Evolutionary conservation across 64 coral and sea anemone species (phyloP).

Genomic region (Anthopleura sola): DNA sequence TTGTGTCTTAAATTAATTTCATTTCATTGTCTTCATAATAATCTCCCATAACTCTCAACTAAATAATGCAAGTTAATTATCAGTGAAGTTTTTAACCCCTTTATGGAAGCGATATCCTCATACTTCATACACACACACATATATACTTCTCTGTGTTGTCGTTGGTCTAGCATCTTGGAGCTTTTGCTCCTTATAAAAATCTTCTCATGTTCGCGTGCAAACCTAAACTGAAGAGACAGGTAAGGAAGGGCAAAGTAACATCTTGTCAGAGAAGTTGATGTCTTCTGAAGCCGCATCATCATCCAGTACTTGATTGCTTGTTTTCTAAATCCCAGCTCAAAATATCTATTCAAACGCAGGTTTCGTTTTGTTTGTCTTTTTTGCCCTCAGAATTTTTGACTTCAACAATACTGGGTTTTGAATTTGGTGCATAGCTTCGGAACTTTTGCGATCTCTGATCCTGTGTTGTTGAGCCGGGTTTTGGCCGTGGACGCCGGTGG

Average conservation of each 20-base stretch:
- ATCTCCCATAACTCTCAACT: not conserved
- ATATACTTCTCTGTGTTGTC: not conserved
- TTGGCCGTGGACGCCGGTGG: constrained; percentile 20
- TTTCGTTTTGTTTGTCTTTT: constrained; percentile 38
- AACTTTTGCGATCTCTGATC: constrained; percentile 42
- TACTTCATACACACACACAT: not conserved
- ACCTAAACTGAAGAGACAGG: not conserved
- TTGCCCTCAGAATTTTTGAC: constrained; percentile 36
- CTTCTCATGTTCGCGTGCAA: no score
- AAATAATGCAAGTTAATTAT: not conserved
- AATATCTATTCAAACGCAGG: constrained; percentile 29
- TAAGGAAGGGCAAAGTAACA: not conserved
- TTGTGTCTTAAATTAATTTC: not conserved
- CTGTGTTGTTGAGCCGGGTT: not conserved
- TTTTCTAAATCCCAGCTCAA: not conserved
- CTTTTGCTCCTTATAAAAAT: not conserved
- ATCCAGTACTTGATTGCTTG: not conserved
- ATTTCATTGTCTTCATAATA: not conserved
- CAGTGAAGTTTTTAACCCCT: not conserved
- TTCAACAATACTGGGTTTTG: constrained; percentile 43
- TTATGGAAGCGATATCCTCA: not conserved
- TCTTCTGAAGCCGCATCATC: not conserved
- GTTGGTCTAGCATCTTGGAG: not conserved
- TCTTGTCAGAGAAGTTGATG: not conserved
- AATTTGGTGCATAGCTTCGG: constrained; percentile 27